phyloP scores from a whole-genome alignment of 2,797 vertebrate genomes.

The Cossypha heuglini region DNA sequence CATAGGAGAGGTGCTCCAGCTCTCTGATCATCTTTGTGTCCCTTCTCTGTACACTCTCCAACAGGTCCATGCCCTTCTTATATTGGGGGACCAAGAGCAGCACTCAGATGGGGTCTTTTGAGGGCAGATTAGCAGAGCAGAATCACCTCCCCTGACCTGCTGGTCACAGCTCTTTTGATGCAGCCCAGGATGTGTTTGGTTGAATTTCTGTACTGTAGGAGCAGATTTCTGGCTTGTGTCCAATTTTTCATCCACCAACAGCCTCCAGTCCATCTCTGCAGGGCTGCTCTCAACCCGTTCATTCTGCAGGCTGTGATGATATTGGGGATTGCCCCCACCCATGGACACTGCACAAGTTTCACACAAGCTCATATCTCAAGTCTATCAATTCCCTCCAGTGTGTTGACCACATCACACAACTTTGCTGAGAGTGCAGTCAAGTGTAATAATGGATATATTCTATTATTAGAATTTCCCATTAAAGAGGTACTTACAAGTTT shows the following conservation, averaged over 20 bases:
- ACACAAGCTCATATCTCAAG: accelerated
- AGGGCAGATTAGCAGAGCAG: background rate
- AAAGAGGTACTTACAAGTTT: background rate
- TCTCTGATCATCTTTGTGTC: accelerated
- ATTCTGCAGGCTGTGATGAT: background rate
- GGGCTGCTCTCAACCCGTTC: background rate
- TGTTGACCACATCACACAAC: background rate
- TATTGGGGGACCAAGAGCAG: background rate
- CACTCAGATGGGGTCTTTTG: background rate
- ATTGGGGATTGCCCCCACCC: too few species aligned
- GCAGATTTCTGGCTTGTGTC: background rate
- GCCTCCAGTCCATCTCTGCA: background rate
- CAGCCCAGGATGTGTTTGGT: background rate
- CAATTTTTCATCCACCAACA: background rate
- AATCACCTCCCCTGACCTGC: background rate
- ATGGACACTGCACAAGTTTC: too few species aligned
- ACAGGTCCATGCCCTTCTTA: background rate
- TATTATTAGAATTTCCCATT: background rate
- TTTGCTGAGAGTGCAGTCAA: background rate
- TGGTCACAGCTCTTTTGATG: background rate
- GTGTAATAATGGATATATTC: background rate
- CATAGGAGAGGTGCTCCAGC: background rate
- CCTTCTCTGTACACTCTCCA: background rate
- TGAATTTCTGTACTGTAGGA: background rate
- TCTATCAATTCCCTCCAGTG: background rate